phyloP scores from a whole-genome alignment of 37 sponge, comb jelly and placozoan genomes.

The Halichondria panicea region DNA sequence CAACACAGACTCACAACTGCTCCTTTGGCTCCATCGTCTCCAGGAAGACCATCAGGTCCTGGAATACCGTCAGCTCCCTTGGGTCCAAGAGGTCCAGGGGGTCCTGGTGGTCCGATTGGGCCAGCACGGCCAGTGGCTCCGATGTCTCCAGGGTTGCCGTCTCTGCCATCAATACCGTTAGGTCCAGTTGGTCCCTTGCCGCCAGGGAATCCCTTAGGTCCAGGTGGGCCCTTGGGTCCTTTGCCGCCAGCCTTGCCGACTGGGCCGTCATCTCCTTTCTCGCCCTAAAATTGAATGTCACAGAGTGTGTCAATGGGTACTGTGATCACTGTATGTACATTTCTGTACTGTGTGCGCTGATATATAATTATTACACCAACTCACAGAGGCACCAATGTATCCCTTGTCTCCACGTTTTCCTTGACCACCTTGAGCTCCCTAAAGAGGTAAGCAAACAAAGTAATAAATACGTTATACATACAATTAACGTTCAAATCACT shows the following conservation, averaged over 20 bases:
- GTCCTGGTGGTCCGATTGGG: slow-evolving; percentile 28
- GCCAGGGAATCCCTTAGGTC: slow-evolving; percentile 43
- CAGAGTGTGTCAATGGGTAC: background rate
- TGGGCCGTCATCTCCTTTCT: slow-evolving; percentile 57
- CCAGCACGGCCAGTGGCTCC: slow-evolving; percentile 57
- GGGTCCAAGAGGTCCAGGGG: slow-evolving; percentile 36
- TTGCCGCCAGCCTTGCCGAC: slow-evolving; percentile 43
- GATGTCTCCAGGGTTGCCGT: slow-evolving; percentile 61
- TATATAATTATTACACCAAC: slow-evolving; percentile 8
- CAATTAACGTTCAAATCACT: too few species aligned
- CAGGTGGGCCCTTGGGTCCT: slow-evolving; percentile 60
- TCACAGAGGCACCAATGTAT: slow-evolving; percentile 44
- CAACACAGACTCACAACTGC: background rate
- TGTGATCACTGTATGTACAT: background rate
- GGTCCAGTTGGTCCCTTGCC: slow-evolving; percentile 49
- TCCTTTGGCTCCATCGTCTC: background rate
- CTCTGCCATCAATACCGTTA: slow-evolving; percentile 49
- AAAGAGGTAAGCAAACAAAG: background rate
- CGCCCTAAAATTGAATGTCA: slow-evolving; percentile 21
- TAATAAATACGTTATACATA: background rate
- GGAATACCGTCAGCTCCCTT: slow-evolving; percentile 19
- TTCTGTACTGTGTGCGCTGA: background rate
- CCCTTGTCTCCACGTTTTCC: slow-evolving; percentile 54
- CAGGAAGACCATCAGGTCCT: slow-evolving; percentile 21
- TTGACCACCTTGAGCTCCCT: slow-evolving; percentile 34